Base-by-base conservation (phyloP, 2,888 invertebrate genomes). In the Orchestes rusci region DNA sequence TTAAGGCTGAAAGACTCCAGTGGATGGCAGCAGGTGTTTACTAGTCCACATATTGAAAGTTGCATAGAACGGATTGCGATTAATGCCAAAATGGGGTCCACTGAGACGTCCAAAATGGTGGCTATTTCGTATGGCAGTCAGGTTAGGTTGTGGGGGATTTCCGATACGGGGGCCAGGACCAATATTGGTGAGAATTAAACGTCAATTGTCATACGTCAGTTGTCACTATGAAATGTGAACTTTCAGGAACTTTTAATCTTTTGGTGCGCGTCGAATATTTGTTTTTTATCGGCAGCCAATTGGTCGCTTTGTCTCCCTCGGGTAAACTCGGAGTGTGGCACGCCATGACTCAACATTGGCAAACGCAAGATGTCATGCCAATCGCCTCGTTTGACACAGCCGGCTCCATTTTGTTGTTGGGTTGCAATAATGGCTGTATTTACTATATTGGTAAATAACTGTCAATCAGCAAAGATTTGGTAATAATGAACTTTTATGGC, bases 311-410 rank as follows among this genome's bases (percentile, higher is more conserved):
- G 17, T 93, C 93, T 31, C 82, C 85, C 2, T 82, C 82, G 4
- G 92, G 92, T 3, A 95, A 95, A 70, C 89, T 97, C 16, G 96
- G 97, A 1, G 96, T 97, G n/a, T 97, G 96, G 96, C 96, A 97
- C 69, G 91, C 95, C 1, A 95, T 95, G 84, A 94, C 95, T 0
- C 94, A 95, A 61, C 94, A 96, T 69, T 97, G 96, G 94, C 96
- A 96, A 73, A 86, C 92, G 30, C 94, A 95, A 66, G 95, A 96
- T 68, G 87, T 96, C 10, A 88, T 93, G 13, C 90, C 94, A 2
- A 91, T 97, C 44, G 83, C 93, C 5, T 94, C 95, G 1, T 93
- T 93, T 64, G 97, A 97, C 67, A 95, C 94, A 0, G 96, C 96
- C 16, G 96, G 96, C 0, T 94, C 93, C 0, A 95, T 97, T 66